Base-by-base conservation (phyloP, 1,140 invertebrate genomes). In the Triops cancriformis region DNA sequence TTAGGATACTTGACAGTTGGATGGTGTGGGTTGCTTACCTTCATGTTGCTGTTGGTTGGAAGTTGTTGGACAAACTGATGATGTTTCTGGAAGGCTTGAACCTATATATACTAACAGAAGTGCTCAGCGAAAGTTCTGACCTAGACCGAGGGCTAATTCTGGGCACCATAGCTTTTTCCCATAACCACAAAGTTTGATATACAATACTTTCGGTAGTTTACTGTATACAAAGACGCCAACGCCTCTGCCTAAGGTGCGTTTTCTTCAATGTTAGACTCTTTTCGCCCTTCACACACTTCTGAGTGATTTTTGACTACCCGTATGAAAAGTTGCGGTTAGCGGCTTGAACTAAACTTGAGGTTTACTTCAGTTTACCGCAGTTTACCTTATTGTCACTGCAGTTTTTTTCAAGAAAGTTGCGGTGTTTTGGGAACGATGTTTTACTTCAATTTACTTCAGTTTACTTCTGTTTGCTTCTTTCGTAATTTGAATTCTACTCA, bases 231-330 rank as follows among this genome's bases (percentile, higher is more conserved):
- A 37, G 7, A 37, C 31, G 51, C 18, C 51, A 14, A 64, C 51
- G 51, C 51, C 51, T 18, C 51, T 64, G 51, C 51, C 51, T 64
- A 6, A 23, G 51, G 51, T 64, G 9, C 51, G 51, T 64, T 64
- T 64, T 64, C 7, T n/a, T 14, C 51, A n/a, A 4, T 37, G 7
- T 64, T 23, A 23, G 51, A 23, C 6, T 64, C 6, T n/a, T 64
- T 64, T 64, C 51, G 51, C 51, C 51, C 51, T 64, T 64, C 51
- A 64, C 51, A 64, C 51, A 64, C 51, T 64, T 64, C 18, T 14
- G 51, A 23, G 14, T 14, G 5, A 14, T 12, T 64, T 64, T 64
- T 5, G 51, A 23, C 6, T 23, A 64, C 23, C n/a, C n/a, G n/a
- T n/a, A n/a, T n/a, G n/a, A n/a, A n/a, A n/a, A n/a, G n/a, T n/a